Base-by-base conservation (phyloP, 1,140 invertebrate species). In the Aradophagus sp. region DNA sequence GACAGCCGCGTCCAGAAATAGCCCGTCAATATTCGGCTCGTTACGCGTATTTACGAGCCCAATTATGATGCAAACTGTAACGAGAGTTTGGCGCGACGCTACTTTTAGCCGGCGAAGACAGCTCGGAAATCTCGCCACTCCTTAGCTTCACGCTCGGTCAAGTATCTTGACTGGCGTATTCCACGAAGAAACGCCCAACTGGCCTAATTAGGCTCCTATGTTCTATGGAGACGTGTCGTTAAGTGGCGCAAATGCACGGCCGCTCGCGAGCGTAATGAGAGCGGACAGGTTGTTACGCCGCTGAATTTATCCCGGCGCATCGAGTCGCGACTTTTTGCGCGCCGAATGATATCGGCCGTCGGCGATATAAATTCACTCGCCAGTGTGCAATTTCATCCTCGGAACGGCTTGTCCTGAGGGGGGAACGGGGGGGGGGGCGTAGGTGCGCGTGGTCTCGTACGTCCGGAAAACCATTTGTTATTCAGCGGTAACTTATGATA, bases 151-250 rank as follows among this genome's bases (percentile, higher is more conserved):
- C 58, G 73, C 63, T 68, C 59, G 63, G 68, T 62, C 58, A 72
- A 75, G 58, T 74, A 59, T 66, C 68, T 52, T 58, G 66, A 66
- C 55, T 70, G 55, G 55, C 42, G 36, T 55, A 36, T 41, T 63
- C 58, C 63, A 61, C 65, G 55, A 65, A 69, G 65, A 17, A 72
- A 72, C 73, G 55, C 73, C 66, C 52, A 63, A 67, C 50, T 68
- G 68, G 68, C 68, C 73, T 75, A 68, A 75, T 75, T 75, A 75
- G 69, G 45, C 55, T 72, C 58, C 61, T 58, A 70, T 68, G 72
- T 68, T 69, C 67, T 59, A 66, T 45, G 45, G 44, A 74, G 63
- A 65, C 62, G 44, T 47, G 63, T 76, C 71, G 65, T 74, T 75
- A 72, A 69, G 34, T 70, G 48, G 27, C 39, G 44, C 71, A 53